These are phyloP conservation scores for Fissipunctia ypsillon DNA, from an alignment of 2,888 invertebrate species.

Conservation along the genomic window DNA sequence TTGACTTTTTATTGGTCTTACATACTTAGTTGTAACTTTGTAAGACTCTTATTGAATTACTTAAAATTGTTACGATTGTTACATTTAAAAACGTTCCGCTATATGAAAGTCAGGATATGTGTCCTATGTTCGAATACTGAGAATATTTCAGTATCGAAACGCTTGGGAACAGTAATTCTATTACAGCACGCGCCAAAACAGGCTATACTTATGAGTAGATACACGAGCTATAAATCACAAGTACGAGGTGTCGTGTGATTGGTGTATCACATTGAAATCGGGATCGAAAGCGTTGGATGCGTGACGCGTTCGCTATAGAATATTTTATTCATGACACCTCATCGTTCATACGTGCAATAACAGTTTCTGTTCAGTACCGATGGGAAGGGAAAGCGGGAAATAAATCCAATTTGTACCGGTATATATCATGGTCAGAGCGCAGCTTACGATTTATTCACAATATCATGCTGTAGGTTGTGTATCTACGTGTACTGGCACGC, in stretches of 20 bases:
- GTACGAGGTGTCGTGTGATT: conserved; percentile 70
- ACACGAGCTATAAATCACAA: conserved; percentile 62
- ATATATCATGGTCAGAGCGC: conserved; percentile 87
- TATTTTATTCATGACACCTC: conserved; percentile 87
- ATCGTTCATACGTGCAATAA: conserved; percentile 88
- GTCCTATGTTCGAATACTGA: background rate
- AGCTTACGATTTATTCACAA: conserved; percentile 86
- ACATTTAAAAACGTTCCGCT: background rate
- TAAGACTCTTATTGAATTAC: background rate
- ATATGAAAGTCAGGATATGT: background rate
- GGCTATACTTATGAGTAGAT: conserved; percentile 42
- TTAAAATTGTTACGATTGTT: background rate
- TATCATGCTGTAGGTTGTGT: conserved; percentile 67
- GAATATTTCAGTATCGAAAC: conserved; percentile 5
- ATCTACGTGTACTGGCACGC: conserved; percentile 70
- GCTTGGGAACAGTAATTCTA: conserved; percentile 41
- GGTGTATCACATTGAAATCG: conserved; percentile 76
- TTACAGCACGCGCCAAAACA: conserved; percentile 31
- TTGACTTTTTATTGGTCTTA: conserved; percentile 1
- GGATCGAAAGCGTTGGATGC: conserved; percentile 75
- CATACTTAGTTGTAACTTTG: background rate
- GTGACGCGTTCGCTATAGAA: conserved; percentile 81
- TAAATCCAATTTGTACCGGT: conserved; percentile 89
- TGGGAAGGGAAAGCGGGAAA: conserved; percentile 84
- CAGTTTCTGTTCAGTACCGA: conserved; percentile 85